Conservation (phyloP, 2,113 vertebrate genomes). For the Pteropus alecto region DNA sequence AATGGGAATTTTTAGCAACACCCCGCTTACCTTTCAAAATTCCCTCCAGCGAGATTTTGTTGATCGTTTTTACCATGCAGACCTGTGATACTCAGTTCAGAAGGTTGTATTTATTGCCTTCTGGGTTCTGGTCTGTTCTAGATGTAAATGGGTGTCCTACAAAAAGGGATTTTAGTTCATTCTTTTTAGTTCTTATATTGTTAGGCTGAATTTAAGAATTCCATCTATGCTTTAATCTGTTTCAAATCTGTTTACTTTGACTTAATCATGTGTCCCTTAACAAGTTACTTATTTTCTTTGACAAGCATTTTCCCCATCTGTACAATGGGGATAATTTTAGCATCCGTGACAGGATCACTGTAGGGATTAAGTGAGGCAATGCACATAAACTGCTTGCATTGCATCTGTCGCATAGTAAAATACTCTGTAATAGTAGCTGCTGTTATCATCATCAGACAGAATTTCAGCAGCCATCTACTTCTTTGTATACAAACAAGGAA, state of each 20-base stretch:
- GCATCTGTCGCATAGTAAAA: not conserved
- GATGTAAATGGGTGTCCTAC: not conserved
- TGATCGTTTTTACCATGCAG: not conserved
- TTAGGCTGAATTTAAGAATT: constrained; percentile 24
- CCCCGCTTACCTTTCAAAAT: not conserved
- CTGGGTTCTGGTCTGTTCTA: not conserved
- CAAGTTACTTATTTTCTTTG: not conserved
- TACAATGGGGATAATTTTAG: not conserved
- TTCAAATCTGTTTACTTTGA: not conserved
- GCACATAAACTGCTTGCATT: not conserved
- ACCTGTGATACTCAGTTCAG: constrained; percentile 10
- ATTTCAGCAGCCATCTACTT: not conserved
- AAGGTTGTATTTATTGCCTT: not conserved
- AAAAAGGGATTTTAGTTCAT: not conserved
- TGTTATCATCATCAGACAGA: not conserved
- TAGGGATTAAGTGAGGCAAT: not conserved
- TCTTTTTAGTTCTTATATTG: not conserved
- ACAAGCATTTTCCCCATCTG: not conserved
- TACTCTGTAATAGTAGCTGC: not conserved
- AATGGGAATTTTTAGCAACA: not conserved
- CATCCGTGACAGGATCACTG: not conserved
- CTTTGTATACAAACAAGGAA: not conserved
- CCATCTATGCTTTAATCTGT: not conserved
- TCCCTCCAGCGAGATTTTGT: not conserved
- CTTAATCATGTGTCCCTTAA: not conserved